These are phyloP conservation scores for Sardina pilchardus DNA, from an alignment of 2,113 vertebrate species.

Conservation along the genomic window DNA sequence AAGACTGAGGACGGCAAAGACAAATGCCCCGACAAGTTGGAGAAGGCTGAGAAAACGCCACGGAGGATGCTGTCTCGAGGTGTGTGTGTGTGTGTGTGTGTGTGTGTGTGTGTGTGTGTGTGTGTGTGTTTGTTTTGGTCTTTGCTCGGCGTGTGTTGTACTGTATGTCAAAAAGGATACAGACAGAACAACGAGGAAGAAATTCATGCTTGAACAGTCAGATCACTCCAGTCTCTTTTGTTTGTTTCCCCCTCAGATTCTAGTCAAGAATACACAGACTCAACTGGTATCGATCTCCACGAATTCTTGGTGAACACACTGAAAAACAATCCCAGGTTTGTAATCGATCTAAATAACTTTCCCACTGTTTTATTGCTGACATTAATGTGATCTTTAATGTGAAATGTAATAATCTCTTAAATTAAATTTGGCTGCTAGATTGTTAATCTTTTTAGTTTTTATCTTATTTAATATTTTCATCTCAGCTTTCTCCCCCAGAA, in stretches of 20 bases:
- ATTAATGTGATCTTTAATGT: not conserved
- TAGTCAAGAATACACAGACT: constrained; percentile 98
- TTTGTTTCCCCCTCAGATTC: constrained; percentile 76
- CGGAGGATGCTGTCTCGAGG: constrained; percentile 96
- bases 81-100: constrained; percentile 38
- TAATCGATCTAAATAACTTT: not conserved
- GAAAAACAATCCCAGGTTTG: constrained; percentile 95
- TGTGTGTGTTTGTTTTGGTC: not conserved
- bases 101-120: not conserved
- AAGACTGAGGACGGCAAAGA: constrained; percentile 89
- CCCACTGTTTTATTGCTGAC: not conserved
- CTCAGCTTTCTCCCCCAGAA: not conserved
- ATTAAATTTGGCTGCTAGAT: not conserved
- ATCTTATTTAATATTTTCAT: not conserved
- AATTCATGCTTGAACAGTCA: not conserved
- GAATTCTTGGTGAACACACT: constrained; percentile 98
- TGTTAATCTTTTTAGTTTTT: not conserved
- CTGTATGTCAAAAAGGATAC: not conserved
- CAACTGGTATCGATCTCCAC: constrained; percentile 97
- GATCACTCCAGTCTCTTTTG: not conserved
- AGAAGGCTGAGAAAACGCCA: constrained; percentile 82
- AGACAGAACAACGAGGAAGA: not conserved
- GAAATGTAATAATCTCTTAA: no score
- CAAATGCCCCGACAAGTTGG: constrained; percentile 62
- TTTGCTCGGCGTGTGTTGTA: not conserved